phyloP scores from a whole-genome alignment of 2,113 vertebrate genomes.

The Mixornis gularis region DNA sequence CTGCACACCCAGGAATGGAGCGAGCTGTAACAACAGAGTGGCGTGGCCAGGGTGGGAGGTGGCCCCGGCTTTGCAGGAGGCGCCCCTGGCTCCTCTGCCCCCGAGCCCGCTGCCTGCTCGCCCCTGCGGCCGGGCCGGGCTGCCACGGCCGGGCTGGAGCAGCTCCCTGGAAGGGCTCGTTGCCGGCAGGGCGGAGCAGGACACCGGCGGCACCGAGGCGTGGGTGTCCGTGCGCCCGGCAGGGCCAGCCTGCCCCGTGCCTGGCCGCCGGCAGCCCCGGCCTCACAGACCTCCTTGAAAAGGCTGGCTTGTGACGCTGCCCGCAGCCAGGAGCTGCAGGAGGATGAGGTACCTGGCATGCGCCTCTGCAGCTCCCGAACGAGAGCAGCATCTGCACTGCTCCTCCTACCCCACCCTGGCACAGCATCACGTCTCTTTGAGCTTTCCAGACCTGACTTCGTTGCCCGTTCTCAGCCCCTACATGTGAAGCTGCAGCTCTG shows the following conservation, averaged over 20 bases:
- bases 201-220: slow-evolving; percentile 10
- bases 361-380: not conserved
- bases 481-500: not conserved
- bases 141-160: not conserved
- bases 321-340: not conserved
- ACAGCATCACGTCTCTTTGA: rapidly evolving
- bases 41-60: rapidly evolving
- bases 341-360: not conserved
- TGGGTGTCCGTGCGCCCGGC: not conserved
- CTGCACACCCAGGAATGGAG: rapidly evolving
- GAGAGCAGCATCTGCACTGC: not conserved
- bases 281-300: not conserved
- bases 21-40: rapidly evolving
- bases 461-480: not conserved
- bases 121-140: not conserved
- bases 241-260: not conserved
- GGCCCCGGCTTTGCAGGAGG: not conserved
- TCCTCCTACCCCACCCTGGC: rapidly evolving
- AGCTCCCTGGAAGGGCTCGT: slow-evolving; percentile 22
- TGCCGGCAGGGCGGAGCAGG: not conserved
- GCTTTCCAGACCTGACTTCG: not conserved
- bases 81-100: rapidly evolving
- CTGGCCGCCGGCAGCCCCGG: not conserved
- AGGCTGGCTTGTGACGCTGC: not conserved
- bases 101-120: not conserved